Evolutionary conservation across 2,113 vertebrate species (phyloP).

Genomic region (Urocitellus parryii): DNA sequence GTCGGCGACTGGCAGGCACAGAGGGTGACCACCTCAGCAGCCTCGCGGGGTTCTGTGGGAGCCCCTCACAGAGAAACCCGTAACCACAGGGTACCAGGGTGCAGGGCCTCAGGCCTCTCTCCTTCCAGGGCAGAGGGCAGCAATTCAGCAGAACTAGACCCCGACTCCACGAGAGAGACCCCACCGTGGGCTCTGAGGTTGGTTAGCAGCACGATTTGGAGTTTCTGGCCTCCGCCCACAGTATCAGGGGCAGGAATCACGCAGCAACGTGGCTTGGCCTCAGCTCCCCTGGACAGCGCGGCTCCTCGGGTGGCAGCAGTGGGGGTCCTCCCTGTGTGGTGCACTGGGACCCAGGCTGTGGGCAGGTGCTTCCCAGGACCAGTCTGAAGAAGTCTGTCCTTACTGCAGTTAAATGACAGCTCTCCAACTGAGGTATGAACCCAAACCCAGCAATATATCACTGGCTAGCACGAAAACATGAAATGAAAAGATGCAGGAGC

Average conservation of each 20-base stretch:
- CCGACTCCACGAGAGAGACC: too few relatives aligned
- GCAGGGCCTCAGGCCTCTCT: too few relatives aligned
- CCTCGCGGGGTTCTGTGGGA: accelerated
- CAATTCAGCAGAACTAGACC: background rate
- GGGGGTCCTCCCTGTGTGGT: accelerated
- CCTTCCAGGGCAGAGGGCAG: too few relatives aligned
- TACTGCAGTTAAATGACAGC: background rate
- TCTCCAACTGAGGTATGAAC: background rate
- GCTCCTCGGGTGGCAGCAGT: accelerated
- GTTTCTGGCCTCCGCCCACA: background rate
- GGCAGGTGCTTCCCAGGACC: background rate
- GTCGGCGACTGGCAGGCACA: too few relatives aligned
- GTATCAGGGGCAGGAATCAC: too few relatives aligned
- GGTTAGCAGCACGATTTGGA: background rate
- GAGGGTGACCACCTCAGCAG: accelerated
- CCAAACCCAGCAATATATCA: background rate
- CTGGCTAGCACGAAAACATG: background rate
- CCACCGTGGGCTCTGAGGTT: background rate
- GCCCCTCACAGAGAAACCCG: accelerated
- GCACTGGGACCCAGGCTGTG: background rate
- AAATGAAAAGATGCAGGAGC: background rate
- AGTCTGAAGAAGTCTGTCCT: background rate
- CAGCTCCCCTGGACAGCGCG: accelerated
- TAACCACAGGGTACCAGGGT: accelerated
- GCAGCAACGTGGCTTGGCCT: accelerated